Evolutionary conservation across 2,797 vertebrate species (phyloP).

Genomic region (Sebastes goodei): DNA sequence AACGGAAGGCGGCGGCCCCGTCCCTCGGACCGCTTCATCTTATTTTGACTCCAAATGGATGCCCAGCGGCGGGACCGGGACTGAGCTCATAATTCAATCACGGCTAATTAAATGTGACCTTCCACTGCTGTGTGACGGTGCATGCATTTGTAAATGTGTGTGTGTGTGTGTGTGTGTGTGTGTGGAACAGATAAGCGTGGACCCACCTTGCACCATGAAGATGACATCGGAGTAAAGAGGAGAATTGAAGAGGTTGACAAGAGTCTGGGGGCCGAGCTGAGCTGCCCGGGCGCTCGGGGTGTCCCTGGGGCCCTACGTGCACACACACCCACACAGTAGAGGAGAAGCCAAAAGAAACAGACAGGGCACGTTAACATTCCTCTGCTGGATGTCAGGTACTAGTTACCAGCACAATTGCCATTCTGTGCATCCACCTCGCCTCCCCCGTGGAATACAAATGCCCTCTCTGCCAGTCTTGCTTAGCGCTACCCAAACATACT

Average conservation of each 20-base stretch:
- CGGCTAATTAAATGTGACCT: conserved; percentile 46
- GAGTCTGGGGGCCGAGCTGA: conserved; percentile 85
- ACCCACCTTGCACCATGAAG: conserved; percentile 96
- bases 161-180: too few relatives aligned
- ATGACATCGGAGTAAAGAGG: conserved; percentile 95
- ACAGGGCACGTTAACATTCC: conserved; percentile 31
- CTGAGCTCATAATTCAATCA: conserved; percentile 45
- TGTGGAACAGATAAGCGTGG: background rate
- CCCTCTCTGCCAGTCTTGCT: conserved; percentile 48
- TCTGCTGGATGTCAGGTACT: conserved; percentile 50
- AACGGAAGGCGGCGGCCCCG: background rate
- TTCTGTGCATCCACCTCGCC: conserved; percentile 45
- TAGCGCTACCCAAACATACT: conserved; percentile 52
- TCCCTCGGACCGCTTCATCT: conserved; percentile 33
- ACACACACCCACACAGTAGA: conserved; percentile 35
- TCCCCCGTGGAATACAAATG: conserved; percentile 62
- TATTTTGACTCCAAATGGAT: conserved; percentile 43
- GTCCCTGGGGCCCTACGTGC: conserved; percentile 76
- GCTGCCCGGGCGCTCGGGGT: conserved; percentile 78
- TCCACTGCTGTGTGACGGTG: conserved; percentile 24
- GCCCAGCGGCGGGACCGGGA: background rate
- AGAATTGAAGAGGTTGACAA: conserved; percentile 94
- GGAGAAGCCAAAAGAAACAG: conserved; percentile 10
- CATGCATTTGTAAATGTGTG: conserved; percentile 22
- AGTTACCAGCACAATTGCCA: conserved; percentile 49